phyloP scores from a whole-genome alignment of 2,888 invertebrate species.

The Smittia sp. region DNA sequence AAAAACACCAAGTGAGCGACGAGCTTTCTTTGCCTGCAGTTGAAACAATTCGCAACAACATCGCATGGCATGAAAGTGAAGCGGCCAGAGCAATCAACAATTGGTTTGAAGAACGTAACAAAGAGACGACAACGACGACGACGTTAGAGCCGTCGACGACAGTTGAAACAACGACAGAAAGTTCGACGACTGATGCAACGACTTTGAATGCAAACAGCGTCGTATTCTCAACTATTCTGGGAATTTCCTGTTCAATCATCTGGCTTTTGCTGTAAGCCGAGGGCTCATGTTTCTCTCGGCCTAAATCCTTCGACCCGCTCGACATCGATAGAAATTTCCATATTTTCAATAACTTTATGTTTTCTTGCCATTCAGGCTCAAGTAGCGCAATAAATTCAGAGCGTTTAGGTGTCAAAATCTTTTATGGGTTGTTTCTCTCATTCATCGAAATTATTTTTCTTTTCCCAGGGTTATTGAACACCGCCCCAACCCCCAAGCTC shows the following conservation, averaged over 20 bases:
- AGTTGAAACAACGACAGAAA: neutral
- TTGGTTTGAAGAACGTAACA: neutral
- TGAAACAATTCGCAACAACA: neutral
- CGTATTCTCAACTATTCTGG: neutral
- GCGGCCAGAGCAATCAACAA: neutral
- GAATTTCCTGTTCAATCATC: neutral
- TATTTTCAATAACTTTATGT: too few relatives aligned
- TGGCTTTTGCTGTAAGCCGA: too few relatives aligned
- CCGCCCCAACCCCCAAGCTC: neutral
- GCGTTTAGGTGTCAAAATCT: constrained; percentile 2
- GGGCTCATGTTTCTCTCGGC: too few relatives aligned
- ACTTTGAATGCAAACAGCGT: neutral
- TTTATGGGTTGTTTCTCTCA: neutral
- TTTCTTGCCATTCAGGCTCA: neutral
- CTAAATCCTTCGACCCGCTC: too few relatives aligned
- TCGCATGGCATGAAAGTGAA: neutral
- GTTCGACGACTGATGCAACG: neutral
- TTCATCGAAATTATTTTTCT: neutral
- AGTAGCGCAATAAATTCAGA: neutral
- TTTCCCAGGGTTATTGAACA: neutral
- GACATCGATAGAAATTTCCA: too few relatives aligned
- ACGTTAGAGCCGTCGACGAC: too few relatives aligned
- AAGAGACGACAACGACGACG: neutral
- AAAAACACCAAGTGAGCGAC: neutral
- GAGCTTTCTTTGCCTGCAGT: neutral